Conservation (phyloP, 2,888 invertebrate species). For the Spatulosminthurus flaviceps region DNA sequence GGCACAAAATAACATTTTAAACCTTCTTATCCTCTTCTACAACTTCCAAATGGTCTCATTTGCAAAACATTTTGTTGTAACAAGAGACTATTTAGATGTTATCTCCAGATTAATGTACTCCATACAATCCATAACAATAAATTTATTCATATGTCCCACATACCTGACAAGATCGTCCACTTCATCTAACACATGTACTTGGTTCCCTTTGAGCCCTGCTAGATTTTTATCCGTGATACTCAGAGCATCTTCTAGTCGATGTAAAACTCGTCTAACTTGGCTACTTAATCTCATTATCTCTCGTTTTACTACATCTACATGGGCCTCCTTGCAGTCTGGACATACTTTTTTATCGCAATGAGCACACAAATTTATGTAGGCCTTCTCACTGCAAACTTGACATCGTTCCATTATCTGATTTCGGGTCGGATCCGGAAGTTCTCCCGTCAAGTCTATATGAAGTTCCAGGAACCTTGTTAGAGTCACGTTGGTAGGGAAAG, state of each 20-base stretch:
- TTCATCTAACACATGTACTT: constrained; percentile 89
- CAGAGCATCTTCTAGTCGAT: constrained; percentile 86
- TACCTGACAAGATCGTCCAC: constrained; percentile 84
- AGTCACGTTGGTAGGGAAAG: constrained; percentile 96
- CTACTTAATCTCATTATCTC: constrained; percentile 90
- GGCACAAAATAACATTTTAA: neutral
- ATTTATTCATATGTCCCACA: neutral
- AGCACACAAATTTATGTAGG: constrained; percentile 85
- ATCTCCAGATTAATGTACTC: too few relatives aligned
- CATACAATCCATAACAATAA: too few relatives aligned
- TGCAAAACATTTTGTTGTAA: too few relatives aligned
- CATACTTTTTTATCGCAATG: constrained; percentile 99
- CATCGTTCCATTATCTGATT: constrained; percentile 93
- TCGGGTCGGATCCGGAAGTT: constrained; percentile 88
- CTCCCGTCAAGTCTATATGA: constrained; percentile 76
- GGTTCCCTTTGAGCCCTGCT: constrained; percentile 86
- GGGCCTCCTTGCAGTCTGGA: constrained; percentile 91
- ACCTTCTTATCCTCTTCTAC: neutral
- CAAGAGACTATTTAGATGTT: too few relatives aligned
- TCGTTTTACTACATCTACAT: constrained; percentile 92
- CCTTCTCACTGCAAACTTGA: constrained; percentile 91
- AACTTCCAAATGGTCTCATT: neutral
- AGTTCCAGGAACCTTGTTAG: constrained; percentile 93
- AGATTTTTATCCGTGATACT: constrained; percentile 88
- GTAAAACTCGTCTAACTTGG: constrained; percentile 87